phyloP scores from a whole-genome alignment of 2,797 vertebrate genomes.

The Alfaro cultratus region DNA sequence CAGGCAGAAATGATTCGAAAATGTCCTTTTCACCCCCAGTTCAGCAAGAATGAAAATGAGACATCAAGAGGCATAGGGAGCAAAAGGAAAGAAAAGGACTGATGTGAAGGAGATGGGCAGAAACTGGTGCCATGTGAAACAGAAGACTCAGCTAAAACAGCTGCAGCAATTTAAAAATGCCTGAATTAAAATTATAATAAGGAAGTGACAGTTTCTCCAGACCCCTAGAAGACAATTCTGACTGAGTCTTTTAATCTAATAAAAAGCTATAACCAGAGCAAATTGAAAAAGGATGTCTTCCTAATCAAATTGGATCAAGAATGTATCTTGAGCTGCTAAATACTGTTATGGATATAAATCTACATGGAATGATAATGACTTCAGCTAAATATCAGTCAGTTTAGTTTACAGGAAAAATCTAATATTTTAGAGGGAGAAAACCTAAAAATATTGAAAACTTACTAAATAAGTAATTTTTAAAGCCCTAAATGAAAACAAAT shows the following conservation, averaged over 20 bases:
- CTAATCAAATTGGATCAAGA: slow-evolving; percentile 61
- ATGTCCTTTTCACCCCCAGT: slow-evolving; percentile 71
- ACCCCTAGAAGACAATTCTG: slow-evolving; percentile 54
- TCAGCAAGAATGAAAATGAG: slow-evolving; percentile 38
- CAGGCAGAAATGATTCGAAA: slow-evolving; percentile 54
- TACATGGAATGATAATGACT: slow-evolving; percentile 14
- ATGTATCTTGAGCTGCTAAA: slow-evolving; percentile 36
- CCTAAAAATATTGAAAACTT: neutral
- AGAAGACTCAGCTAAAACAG: slow-evolving; percentile 58
- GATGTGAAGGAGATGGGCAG: slow-evolving; percentile 12
- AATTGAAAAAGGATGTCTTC: slow-evolving; percentile 58
- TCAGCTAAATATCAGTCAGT: slow-evolving; percentile 15
- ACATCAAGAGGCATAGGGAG: slow-evolving; percentile 13
- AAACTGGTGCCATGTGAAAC: slow-evolving; percentile 24
- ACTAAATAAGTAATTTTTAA: neutral
- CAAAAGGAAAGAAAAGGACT: neutral
- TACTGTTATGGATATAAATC: slow-evolving; percentile 28
- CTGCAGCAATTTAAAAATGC: slow-evolving; percentile 79
- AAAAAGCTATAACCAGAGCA: slow-evolving; percentile 61
- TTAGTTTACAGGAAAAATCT: neutral
- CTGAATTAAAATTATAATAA: slow-evolving; percentile 78
- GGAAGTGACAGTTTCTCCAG: slow-evolving; percentile 73
- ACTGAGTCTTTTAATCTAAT: slow-evolving; percentile 70
- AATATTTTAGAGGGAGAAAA: neutral
- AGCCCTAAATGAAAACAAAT: neutral